Base-by-base conservation (phyloP, 2,797 vertebrate species). In the Fundulus diaphanus region DNA sequence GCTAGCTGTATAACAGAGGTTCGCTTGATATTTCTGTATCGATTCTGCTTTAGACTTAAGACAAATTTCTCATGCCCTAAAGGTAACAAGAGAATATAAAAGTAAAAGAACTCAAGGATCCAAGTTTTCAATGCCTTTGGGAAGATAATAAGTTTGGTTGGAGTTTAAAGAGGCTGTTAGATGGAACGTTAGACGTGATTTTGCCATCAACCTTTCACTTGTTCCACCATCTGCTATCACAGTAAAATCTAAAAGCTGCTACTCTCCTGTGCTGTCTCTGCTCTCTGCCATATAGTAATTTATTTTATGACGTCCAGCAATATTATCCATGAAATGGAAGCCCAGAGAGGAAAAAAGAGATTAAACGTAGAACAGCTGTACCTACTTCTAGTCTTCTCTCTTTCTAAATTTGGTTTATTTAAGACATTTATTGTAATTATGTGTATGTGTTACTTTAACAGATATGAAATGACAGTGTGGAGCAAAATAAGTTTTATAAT, bases 11-110 rank as follows among this genome's bases (percentile, higher is more conserved):
- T 86, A 88, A 91, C 88, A 86, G 84, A 86, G 78, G 82, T 87
- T 88, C 77, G 73, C 83, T 89, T 91, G 85, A 89, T 88, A 90
- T 91, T 88, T 80, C 82, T 65, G 82, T 92, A 94, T 93, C 83
- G 91, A 94, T 92, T 90, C 72, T 68, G 67, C 81, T 68, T 82
- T 75, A 78, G 81, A 87, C 87, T 86, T 90, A 70, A 86, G 84
- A 89, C 77, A 84, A 81, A 90, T 81, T 84, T 82, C 81, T 74
- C 73, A 54, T 88, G 82, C 84, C 90, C 85, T 85, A 37, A 90
- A 90, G 90, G 85, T 90, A 94, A 91, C 82, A 88, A 87, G 77
- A 89, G 82, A 87, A 89, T 85, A 83, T 87, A 85, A 90, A 92
- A 90, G 84, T 84, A 65, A 87, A 83, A 90, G 73, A 87, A 87